Percentiles rank a stretch among this genome's conserved stretches.
phyloP scores from a whole-genome alignment of 1,140 invertebrate species.

The Drosophila nasuta region DNA sequence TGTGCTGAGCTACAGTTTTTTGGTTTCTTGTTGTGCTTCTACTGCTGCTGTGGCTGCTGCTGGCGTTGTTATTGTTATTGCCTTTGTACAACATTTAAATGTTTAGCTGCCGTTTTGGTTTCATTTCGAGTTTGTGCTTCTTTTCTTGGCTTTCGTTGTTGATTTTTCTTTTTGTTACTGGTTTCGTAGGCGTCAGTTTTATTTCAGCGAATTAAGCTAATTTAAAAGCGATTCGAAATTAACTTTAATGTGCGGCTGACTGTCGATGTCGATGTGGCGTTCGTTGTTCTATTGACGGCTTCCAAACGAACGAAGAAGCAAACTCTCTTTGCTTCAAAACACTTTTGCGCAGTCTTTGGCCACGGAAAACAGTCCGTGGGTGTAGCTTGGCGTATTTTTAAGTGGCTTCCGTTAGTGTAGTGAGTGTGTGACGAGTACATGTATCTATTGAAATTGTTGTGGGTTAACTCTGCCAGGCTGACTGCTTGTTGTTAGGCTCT shows the following conservation, averaged over 20 bases:
- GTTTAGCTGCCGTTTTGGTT: conserved; percentile 79
- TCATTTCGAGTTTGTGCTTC: conserved; percentile 42
- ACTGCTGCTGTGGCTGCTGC: conserved; percentile 15
- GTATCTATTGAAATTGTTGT: conserved; percentile 78
- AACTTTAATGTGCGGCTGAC: conserved; percentile 72
- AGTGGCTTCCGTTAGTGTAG: conserved; percentile 70
- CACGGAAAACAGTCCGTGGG: conserved; percentile 36
- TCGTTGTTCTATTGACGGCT: conserved; percentile 20
- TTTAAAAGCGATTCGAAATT: conserved; percentile 84
- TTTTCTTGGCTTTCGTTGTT: conserved; percentile 24
- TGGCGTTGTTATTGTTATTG: conserved; percentile 70
- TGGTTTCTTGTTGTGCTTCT: conserved; percentile 29
- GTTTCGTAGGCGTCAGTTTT: conserved; percentile 79
- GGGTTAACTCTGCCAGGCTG: conserved; percentile 43
- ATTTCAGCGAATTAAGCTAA: conserved; percentile 84
- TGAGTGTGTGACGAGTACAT: conserved; percentile 40
- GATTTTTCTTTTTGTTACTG: conserved; percentile 35
- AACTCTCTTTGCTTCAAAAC: conserved; percentile 14
- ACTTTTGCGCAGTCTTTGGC: conserved; percentile 36
- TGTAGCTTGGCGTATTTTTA: conserved; percentile 70
- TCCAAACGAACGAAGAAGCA: too few species aligned
- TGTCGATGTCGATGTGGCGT: conserved; percentile 2
- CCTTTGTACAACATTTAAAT: conserved; percentile 82
- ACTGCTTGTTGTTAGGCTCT: conserved; percentile 53
- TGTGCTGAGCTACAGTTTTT: conserved; percentile 45